phyloP scores from a whole-genome alignment of 35 echinoderm and acorn worm species.

The Lytechinus pictus region DNA sequence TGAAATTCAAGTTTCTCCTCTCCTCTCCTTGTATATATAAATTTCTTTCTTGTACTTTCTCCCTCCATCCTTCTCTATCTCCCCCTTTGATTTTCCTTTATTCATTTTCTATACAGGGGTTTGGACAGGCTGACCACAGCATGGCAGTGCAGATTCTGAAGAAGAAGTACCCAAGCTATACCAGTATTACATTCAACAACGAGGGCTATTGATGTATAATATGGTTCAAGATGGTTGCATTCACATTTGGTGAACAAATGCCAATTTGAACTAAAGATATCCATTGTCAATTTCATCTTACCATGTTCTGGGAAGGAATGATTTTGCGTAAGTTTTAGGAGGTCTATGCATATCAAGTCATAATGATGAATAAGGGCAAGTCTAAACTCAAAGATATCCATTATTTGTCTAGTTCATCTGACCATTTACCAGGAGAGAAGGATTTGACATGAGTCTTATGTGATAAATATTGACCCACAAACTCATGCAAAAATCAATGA shows the following conservation, averaged over 20 bases:
- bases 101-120: conserved; percentile 58
- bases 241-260: neutral
- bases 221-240: neutral
- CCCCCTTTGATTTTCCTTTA: neutral
- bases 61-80: neutral
- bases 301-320: neutral
- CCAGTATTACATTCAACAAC: conserved; percentile 73
- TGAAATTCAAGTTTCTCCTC: neutral
- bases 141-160: conserved; percentile 66
- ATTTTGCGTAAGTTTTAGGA: neutral
- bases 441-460: neutral
- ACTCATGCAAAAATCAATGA: neutral
- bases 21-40: neutral
- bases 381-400: neutral
- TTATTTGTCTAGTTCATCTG: neutral
- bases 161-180: conserved; percentile 63
- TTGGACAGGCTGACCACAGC: conserved; percentile 77
- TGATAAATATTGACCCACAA: neutral
- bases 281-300: neutral
- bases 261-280: neutral
- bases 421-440: neutral
- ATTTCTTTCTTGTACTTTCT: neutral
- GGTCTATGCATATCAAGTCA: no score
- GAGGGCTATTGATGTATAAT: conserved; percentile 65
- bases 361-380: neutral